These are phyloP conservation scores for Lepisosteus osseus DNA, from an alignment of 2,113 vertebrate species.

Conservation along the genomic window DNA sequence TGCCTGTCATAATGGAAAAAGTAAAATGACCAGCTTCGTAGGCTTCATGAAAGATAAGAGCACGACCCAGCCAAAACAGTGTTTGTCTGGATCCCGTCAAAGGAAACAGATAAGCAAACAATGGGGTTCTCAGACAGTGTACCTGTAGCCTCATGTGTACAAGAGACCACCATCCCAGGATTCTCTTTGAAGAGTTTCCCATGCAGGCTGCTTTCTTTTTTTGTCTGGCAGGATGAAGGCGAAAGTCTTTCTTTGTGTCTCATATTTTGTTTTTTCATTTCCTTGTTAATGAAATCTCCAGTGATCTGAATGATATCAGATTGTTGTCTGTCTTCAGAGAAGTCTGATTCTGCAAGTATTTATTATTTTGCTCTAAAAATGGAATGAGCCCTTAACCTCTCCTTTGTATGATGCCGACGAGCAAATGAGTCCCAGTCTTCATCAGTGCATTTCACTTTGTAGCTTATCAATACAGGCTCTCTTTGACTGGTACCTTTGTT, in stretches of 20 bases:
- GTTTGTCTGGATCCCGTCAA: constrained; percentile 44
- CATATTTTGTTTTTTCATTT: constrained; percentile 55
- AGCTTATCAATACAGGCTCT: no score
- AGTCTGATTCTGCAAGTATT: background rate
- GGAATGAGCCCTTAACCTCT: no score
- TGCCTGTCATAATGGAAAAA: no score
- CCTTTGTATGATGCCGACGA: no score
- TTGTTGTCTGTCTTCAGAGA: constrained; percentile 30
- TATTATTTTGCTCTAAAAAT: no score
- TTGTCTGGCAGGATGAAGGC: constrained; percentile 56
- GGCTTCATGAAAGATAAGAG: background rate
- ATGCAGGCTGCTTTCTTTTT: background rate
- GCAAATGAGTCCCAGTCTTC: no score
- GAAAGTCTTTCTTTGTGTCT: constrained; percentile 64
- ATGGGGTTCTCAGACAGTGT: constrained; percentile 50
- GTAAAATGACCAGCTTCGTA: no score
- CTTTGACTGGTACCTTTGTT: no score
- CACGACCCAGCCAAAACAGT: constrained; percentile 63
- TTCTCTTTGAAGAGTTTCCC: constrained; percentile 31
- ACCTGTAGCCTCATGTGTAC: constrained; percentile 57
- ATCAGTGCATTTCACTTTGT: no score
- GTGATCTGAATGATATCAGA: constrained; percentile 52
- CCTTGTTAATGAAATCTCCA: constrained; percentile 49
- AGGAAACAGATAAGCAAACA: constrained; percentile 69
- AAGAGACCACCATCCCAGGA: constrained; percentile 27